phyloP scores from a whole-genome alignment of 2,113 vertebrate species.

The Elaphurus davidianus region DNA sequence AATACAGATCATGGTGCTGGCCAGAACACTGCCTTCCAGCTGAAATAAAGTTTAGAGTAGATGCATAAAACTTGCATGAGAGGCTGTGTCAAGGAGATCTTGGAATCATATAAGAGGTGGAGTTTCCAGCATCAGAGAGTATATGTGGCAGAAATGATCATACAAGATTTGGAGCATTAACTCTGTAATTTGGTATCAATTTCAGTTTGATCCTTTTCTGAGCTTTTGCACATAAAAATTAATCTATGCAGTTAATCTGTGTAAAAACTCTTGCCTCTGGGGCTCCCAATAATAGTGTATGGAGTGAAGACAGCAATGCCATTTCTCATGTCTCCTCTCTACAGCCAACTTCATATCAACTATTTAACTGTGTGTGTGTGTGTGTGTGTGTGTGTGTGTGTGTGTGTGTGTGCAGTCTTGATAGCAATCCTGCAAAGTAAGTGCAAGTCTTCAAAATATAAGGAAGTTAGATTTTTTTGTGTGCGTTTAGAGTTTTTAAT shows the following conservation, averaged over 20 bases:
- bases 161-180: not conserved
- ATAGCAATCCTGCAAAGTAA: not conserved
- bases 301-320: not conserved
- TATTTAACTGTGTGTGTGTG: not conserved
- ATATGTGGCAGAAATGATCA: not conserved
- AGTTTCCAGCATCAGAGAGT: not conserved
- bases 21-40: not conserved
- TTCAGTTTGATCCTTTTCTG: not conserved
- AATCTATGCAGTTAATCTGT: not conserved
- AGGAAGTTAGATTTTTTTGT: not conserved
- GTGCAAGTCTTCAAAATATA: not conserved
- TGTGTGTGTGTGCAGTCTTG: not conserved
- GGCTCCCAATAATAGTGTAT: not conserved
- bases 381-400: no score
- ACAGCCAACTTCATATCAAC: not conserved
- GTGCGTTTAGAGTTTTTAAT: not conserved
- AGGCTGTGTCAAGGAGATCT: not conserved
- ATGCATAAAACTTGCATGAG: not conserved
- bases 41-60: not conserved
- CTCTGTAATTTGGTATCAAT: not conserved
- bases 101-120: not conserved
- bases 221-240: not conserved
- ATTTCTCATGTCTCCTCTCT: not conserved
- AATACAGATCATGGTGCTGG: not conserved
- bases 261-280: not conserved